Base-by-base conservation (phyloP, 92 coral and sea anemone species). In the Galaxea fascicularis region DNA sequence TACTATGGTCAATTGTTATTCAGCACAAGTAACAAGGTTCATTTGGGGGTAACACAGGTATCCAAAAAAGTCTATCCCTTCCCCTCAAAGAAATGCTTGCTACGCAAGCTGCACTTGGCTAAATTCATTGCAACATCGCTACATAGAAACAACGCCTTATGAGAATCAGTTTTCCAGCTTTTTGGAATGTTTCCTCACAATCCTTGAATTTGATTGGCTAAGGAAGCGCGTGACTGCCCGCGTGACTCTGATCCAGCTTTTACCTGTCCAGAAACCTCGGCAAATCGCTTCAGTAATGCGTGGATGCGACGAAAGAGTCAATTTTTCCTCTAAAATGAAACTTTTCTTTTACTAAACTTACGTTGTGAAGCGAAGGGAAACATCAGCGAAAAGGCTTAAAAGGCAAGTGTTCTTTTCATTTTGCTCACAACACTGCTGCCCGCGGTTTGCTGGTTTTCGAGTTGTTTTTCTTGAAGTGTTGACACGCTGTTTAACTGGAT, bases 201-300 rank as follows among this genome's bases (percentile, higher is more conserved):
- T 57, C 64, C 64, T n/a, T 57, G 21, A n/a, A 57, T 57, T 57
- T 57, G 20, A 57, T 57, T n/a, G 64, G 64, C 64, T 16, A 57
- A 57, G 64, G 64, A 57, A 57, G 64, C 64, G 64, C 64, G 64
- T 57, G 64, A 57, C 64, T 57, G 24, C 64, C 64, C 64, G 64
- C 64, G 64, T 57, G 64, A 57, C 64, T 57, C 64, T n/a, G 0
- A 57, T 57, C 64, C 53, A 47, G 53, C 53, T 47, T 47, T 47
- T 47, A 47, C 53, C 53, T 47, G 53, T 47, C 64, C 54, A 15
- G 54, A 49, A 49, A 49, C 54, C 10, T 49, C 54, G 54, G 54
- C 54, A 49, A 15, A 49, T 57, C 63, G 63, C 16, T 57, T 57
- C 63, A 57, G 63, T 57, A 57, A 57, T 57, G 8, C 54, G 54